Percentiles rank a stretch among this genome's conserved stretches.
Evolutionary conservation across 2,888 invertebrate genomes (phyloP).

Genomic region (Rhaphigaster nebulosa): DNA sequence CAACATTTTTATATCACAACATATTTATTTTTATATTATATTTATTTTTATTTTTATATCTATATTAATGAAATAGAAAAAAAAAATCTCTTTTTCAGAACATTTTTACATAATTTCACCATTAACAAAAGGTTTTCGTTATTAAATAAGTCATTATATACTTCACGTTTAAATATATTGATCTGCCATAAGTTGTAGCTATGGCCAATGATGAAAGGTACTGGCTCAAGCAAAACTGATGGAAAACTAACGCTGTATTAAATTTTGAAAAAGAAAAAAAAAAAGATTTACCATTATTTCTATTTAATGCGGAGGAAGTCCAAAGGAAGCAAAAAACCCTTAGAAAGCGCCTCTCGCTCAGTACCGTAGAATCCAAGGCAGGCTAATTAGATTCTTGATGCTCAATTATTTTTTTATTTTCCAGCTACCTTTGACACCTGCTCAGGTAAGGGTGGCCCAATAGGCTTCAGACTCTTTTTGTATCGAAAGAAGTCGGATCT

Average conservation of each 20-base stretch:
- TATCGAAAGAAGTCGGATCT: neutral
- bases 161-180: neutral
- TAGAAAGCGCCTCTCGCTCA: neutral
- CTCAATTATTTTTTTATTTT: neutral
- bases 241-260: neutral
- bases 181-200: neutral
- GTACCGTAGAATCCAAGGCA: neutral
- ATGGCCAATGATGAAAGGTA: neutral
- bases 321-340: neutral
- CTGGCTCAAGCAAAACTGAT: neutral
- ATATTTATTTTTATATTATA: too few relatives aligned
- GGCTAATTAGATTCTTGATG: neutral
- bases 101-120: too few relatives aligned
- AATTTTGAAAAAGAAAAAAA: neutral
- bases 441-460: neutral
- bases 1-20: too few relatives aligned
- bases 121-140: too few relatives aligned
- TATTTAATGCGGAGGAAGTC: neutral
- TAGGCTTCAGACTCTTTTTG: neutral
- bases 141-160: too few relatives aligned
- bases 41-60: too few relatives aligned
- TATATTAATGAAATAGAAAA: too few relatives aligned
- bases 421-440: slow-evolving; percentile 13
- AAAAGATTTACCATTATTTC: neutral
- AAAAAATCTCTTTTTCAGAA: too few relatives aligned